Base-by-base conservation (phyloP, 2,797 vertebrate species). In the Muscicapa striata region DNA sequence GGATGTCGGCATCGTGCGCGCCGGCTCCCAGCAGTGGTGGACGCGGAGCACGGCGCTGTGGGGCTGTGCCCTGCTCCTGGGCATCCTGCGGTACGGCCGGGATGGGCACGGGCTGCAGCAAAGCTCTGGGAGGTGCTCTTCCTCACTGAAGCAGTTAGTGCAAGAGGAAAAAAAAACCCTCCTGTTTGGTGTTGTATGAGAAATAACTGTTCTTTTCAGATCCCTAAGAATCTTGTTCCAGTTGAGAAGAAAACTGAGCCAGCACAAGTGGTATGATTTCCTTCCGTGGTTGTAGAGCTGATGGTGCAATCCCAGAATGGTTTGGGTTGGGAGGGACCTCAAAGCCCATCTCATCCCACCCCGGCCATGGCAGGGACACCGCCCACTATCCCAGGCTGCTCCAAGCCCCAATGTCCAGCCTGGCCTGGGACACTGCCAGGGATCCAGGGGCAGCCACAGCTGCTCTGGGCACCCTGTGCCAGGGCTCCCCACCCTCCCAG, bases 1-100 rank as follows among this genome's bases (percentile, higher is more conserved):
- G 0, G 99, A 99, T 0, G 95, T 98, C 8, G 95, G 98, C 70
- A 95, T 99, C 76, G 94, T 99, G 88, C 97, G 40, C 2, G 89
- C 94, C 32, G 94, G 97, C 83, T 98, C 99, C 18, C 97, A 97
- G 45, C 96, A 89, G 57, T 99, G 99, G 99, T 99, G 99, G 99
- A 91, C 97, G 2, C 73, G 98, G 67, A 98, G 99, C 96, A 99
- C 97, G 0, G 85, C 77, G n/a, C 96, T 99, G 49, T 99, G 99
- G 99, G 98, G 97, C 34, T 76, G 97, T 20, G 99, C 99, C 3
- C 98, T 99, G 92, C 95, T 99, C 29, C 97, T 99, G 95, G 98
- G 98, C 32, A 97, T 98, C 48, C 97, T 98, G 94, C 98, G 98
- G 99, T 99, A 96, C 96, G 87, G 49, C 27, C 18, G 66, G 40